These are phyloP conservation scores for Microctenopoma lineatum DNA, from an alignment of 2,797 vertebrate genomes.

Conservation along the genomic window DNA sequence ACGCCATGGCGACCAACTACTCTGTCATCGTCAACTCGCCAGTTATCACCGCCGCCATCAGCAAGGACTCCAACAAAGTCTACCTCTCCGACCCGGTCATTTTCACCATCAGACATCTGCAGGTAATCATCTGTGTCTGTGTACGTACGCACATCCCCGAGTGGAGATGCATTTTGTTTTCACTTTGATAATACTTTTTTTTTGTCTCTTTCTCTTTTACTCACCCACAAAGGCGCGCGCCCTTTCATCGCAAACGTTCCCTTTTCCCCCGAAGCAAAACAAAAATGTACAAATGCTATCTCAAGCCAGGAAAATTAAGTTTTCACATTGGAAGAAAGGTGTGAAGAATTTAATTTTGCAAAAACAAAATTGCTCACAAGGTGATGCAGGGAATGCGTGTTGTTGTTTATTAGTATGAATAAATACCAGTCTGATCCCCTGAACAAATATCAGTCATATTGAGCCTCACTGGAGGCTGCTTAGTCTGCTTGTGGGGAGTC, in stretches of 20 bases:
- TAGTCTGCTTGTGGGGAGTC: constrained; percentile 64
- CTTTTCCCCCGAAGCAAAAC: constrained; percentile 21
- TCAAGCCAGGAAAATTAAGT: constrained; percentile 32
- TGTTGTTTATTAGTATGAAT: constrained; percentile 58
- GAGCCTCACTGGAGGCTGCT: constrained; percentile 65
- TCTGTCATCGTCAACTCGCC: constrained; percentile 98
- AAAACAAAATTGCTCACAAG: constrained; percentile 24
- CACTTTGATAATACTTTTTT: constrained; percentile 26
- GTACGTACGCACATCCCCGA: neutral
- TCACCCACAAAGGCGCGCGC: constrained; percentile 9
- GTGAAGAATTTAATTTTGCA: constrained; percentile 34
- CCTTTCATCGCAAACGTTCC: constrained; percentile 39
- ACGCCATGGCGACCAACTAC: constrained; percentile 94
- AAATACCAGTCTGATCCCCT: constrained; percentile 52
- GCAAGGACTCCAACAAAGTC: constrained; percentile 98
- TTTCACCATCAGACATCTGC: constrained; percentile 94
- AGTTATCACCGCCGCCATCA: constrained; percentile 96
- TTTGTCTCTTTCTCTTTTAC: constrained; percentile 16
- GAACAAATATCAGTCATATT: constrained; percentile 66
- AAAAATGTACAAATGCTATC: constrained; percentile 29
- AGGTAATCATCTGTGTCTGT: constrained; percentile 81
- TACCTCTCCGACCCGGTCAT: constrained; percentile 97
- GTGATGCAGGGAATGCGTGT: constrained; percentile 16
- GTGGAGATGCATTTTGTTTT: constrained; percentile 18
- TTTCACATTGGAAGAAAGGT: constrained; percentile 26